Base-by-base conservation (phyloP, 2,113 vertebrate genomes). In the Ammodytes marinus region DNA sequence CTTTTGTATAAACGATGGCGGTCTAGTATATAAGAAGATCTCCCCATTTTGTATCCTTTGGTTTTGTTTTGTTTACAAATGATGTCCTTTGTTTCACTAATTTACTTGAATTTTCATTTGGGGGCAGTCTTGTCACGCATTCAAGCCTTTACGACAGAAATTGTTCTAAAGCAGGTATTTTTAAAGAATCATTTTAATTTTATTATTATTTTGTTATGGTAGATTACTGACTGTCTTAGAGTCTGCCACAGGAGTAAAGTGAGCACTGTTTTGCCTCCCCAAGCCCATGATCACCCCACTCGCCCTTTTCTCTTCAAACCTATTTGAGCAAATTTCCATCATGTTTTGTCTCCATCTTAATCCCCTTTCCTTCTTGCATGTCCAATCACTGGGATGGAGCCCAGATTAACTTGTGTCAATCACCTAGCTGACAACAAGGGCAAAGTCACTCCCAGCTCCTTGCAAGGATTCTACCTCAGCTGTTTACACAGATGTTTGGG, bases 401-500 rank as follows among this genome's bases (percentile, higher is more conserved):
- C 89, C 91, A 90, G 86, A 84, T 74, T 74, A 52, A 64, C 78
- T 77, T 83, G 64, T 93, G 86, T 94, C 83, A 87, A 92, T 93
- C 86, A 91, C 77, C 76, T 83, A 83, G 40, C 79, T 80, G 82
- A 88, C 86, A 87, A 88, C 71, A 80, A 86, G 63, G 83, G 77
- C 87, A 88, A 85, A 88, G 90, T 90, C 92, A 92, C 86, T 88
- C 91, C 94, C 90, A 94, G 89, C 89, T 92, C 86, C 85, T 91
- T 90, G 89, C 90, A 94, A 95, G 93, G 95, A 95, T 95, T 95
- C 95, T 96, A 96, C 95, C 95, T 96, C 95, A 95, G 92, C 94
- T 95, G 94, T 93, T 95, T 69, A 93, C 73, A 92, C 90, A 93
- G 94, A 93, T 92, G 87, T 95, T 91, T 93, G 94, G 91, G 93